Percentiles rank a stretch among this genome's conserved stretches.
phyloP scores from a whole-genome alignment of 2,888 invertebrate genomes.

The Ecdyonurus torrentis region DNA sequence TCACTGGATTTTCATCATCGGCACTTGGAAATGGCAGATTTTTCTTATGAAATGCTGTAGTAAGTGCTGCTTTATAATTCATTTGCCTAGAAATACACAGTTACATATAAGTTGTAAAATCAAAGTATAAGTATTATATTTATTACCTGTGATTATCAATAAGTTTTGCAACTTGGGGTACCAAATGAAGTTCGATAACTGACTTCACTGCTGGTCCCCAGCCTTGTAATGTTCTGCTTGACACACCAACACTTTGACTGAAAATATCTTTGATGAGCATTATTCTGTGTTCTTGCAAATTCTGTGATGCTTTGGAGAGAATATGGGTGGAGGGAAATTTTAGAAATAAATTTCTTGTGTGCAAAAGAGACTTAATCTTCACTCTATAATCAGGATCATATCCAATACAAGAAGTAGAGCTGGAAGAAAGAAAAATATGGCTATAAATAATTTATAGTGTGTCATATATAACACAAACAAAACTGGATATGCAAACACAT shows the following conservation, averaged over 20 bases:
- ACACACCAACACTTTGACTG: not conserved
- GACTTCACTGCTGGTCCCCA: not conserved
- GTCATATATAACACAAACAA: too few relatives aligned
- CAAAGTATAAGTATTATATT: not conserved
- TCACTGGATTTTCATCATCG: not conserved
- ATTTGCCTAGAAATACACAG: not conserved
- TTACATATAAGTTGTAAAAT: not conserved
- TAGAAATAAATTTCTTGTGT: not conserved
- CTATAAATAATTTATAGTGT: too few relatives aligned
- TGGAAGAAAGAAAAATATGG: too few relatives aligned
- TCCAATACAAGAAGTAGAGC: not conserved
- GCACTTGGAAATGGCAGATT: not conserved
- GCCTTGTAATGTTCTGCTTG: not conserved
- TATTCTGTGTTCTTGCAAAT: not conserved
- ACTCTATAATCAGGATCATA: not conserved
- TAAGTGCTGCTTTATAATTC: not conserved
- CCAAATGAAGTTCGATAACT: not conserved
- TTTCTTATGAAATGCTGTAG: not conserved
- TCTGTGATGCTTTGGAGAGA: not conserved
- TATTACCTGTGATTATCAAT: not conserved
- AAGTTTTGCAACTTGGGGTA: not conserved
- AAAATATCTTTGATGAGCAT: not conserved
- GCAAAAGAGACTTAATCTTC: not conserved
- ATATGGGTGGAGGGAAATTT: not conserved
- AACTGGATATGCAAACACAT: too few relatives aligned